Evolutionary conservation across 2,113 vertebrate genomes (phyloP), one percentile per base, ranked within the genome.

Genomic region (Empidonax traillii): DNA sequence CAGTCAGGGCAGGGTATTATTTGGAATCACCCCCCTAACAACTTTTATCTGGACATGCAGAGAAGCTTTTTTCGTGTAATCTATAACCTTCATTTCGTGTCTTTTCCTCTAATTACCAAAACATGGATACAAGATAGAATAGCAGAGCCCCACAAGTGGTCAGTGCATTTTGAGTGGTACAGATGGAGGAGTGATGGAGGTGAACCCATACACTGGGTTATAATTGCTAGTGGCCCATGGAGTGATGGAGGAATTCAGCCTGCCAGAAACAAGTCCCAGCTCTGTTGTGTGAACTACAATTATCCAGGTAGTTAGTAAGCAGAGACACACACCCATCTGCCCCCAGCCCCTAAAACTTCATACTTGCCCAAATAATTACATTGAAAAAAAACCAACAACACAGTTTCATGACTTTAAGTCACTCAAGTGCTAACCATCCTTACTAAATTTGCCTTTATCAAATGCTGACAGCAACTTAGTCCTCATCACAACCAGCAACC

Each of bases 71-170:
- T 10, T 37, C 18, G 37, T 8, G 14, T 63, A 41, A 66, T 37
- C 39, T 61, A 23, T 9, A 23, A 47, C 9, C 6, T 69, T 35
- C 20, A 17, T 75, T 80, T 75, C 25, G 18, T 35, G 30, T 35
- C 61, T 23, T 76, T 37, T 63, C 55, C 7, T 81, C 28, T 51
- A 33, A 19, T 43, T 35, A 75, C 31, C 9, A 56, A 62, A 56
- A 24, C 56, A 58, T 0, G 1, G 10, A 44, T 35, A 8, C 47
- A 56, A 49, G 55, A 16, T 15, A 37, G 47, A 75, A 27, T 31
- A 55, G 19, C 22, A 55, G n/a, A 49, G 35, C 27, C 28, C 14
- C 0, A 0, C 22, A 46, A 63, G 15, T 0, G 0, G 15, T 75
- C 56, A 41, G 15, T 37, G 51, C 25, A 31, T 46, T 89, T 74